Conservation (phyloP, 2,113 vertebrate genomes). For the Coptodon bakossiorum region DNA sequence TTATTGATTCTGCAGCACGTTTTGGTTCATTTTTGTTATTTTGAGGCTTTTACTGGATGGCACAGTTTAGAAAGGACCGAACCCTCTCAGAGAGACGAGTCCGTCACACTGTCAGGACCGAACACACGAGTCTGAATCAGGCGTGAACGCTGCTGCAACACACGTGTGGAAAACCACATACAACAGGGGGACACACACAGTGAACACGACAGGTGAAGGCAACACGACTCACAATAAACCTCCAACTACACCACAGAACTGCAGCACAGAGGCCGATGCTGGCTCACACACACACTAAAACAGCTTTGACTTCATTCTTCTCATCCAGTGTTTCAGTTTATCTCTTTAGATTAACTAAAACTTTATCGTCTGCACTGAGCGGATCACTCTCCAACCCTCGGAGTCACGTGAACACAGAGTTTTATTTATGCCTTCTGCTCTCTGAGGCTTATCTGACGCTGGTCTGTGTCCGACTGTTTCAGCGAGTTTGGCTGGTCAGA, state of each 20-base stretch:
- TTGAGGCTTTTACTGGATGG: not conserved
- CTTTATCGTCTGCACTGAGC: not conserved
- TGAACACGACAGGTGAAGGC: not conserved
- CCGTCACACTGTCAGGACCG: accelerated
- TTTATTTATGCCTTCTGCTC: not conserved
- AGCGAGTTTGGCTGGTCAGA: accelerated
- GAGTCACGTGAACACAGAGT: not conserved
- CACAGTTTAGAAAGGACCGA: not conserved
- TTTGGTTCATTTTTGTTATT: accelerated
- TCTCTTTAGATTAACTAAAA: not conserved
- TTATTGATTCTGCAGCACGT: accelerated
- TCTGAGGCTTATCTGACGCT: not conserved
- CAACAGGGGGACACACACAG: not conserved
- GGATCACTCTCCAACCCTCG: not conserved
- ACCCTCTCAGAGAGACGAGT: not conserved
- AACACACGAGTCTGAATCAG: not conserved
- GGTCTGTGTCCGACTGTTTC: not conserved
- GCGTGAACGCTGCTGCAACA: not conserved
- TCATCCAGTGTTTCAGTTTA: accelerated
- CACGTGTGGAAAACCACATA: not conserved
- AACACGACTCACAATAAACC: accelerated
- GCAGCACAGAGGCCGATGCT: not conserved
- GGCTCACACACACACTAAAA: not conserved
- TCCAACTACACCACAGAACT: not conserved
- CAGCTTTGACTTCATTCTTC: accelerated